Evolutionary conservation across 2,797 vertebrate species (phyloP).

Genomic region (Brachymystax lenok): DNA sequence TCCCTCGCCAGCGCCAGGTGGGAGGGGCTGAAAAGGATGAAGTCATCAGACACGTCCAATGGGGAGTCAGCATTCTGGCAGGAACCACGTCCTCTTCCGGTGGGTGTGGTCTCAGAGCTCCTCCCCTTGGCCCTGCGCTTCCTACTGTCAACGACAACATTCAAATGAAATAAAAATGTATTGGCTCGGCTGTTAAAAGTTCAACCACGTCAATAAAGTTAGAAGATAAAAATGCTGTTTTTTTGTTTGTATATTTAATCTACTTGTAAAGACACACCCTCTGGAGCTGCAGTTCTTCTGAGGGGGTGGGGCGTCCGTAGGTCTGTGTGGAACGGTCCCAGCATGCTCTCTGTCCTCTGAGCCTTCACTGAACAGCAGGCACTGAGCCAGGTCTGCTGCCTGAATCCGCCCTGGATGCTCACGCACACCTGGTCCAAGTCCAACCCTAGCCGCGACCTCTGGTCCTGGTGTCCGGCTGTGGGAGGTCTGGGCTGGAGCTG

Average conservation of each 20-base stretch:
- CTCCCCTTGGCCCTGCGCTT: conserved; percentile 25
- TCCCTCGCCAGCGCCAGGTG: conserved; percentile 55
- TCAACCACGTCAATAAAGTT: neutral
- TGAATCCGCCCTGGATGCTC: conserved; percentile 38
- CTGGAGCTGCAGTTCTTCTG: conserved; percentile 23
- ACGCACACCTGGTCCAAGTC: neutral
- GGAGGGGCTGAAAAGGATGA: conserved; percentile 79
- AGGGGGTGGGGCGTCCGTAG: conserved; percentile 6
- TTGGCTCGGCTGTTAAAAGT: neutral
- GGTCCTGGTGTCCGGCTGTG: conserved; percentile 16
- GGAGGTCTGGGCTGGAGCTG: neutral
- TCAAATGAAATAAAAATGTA: neutral
- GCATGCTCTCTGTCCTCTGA: conserved; percentile 37
- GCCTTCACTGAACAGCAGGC: conserved; percentile 75
- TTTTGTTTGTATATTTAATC: too few relatives aligned
- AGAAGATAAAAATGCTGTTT: neutral
- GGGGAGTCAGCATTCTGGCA: conserved; percentile 20
- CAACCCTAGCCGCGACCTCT: conserved; percentile 5
- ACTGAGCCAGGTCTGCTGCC: conserved; percentile 67
- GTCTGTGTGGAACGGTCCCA: conserved; percentile 35
- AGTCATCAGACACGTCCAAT: conserved; percentile 59
- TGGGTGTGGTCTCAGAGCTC: conserved; percentile 3
- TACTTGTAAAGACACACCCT: conserved; percentile 44
- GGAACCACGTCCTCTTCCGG: conserved; percentile 17
- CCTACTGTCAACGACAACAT: conserved; percentile 6